Base-by-base conservation (phyloP, 2,113 vertebrate species). In the Ctenodactylus gundi region DNA sequence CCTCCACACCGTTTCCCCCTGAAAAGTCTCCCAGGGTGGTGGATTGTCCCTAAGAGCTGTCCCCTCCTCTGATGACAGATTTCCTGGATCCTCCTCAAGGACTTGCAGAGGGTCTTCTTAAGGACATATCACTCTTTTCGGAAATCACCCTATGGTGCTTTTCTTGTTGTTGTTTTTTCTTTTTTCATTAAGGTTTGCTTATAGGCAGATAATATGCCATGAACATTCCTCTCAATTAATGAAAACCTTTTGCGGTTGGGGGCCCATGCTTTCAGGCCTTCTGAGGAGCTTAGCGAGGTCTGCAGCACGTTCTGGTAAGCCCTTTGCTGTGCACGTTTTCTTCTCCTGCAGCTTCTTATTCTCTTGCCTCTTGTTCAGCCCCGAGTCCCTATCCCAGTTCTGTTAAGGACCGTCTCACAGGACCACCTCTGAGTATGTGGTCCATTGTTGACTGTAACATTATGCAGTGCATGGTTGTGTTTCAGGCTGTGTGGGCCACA, bases 381-480 rank as follows among this genome's bases (percentile, higher is more conserved):
- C 4, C 49, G 12, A 0, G 4, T 15, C 49, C 20, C 41, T 15
- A 29, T 20, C 15, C 3, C 11, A 21, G 58, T 49, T 57, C n/a
- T 17, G 44, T n/a, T 12, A n/a, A n/a, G n/a, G n/a, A 4, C 3
- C 2, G 21, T 64, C 18, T 34, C 23, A 5, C 1, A 6, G 80
- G 80, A 17, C 31, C 80, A 83, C 31, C 20, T 29, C 27, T 12
- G 29, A 21, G 4, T n/a, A n/a, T 8, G 31, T 21, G 29, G 29
- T 82, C 18, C 41, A 36, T 41, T 34, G 29, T 44, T 62, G 78
- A 13, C 27, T 1, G 17, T 18, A 44, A 20, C 53, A 11, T 23
- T 46, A 17, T 21, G 27, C 57, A 44, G 17, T 34, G 12, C 17
- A 34, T 20, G 57, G 31, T 17, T 62, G 10, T 49, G 15, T 67